Base-by-base conservation (phyloP, 2,888 invertebrate species). In the Plebejus anna region DNA sequence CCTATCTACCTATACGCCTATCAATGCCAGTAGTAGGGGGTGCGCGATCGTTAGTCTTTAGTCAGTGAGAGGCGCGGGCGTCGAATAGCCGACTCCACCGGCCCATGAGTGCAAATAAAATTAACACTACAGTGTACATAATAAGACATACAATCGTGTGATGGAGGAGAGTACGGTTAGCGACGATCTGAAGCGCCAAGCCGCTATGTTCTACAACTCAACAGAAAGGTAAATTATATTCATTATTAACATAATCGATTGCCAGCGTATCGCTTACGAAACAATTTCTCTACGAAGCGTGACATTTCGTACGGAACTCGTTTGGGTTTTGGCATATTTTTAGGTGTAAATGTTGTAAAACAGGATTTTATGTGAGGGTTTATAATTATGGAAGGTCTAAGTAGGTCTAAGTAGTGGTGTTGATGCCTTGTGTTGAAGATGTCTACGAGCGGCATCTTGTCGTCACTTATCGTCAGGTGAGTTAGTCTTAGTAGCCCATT, bases 171-270 rank as follows among this genome's bases (percentile, higher is more conserved):
- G 89, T 81, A 81, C 90, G 1, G 89, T 93, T 28, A 84, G 88
- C 76, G 90, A 91, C 73, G 93, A 94, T 78, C 81, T 94, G 83
- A 94, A 94, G 82, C 84, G 93, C 79, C 92, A 94, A 80, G 93
- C 93, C 3, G 93, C 93, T 75, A 87, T 92, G 89, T 93, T 92
- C 83, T 94, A 94, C 83, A 92, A 94, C 82, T 88, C 93, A 9
- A 92, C 92, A 38, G 87, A 90, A 83, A 92, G 93, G 93, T 93
- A 84, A 32, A 32, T 32, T 32, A 2, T 32, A 22, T 32, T 11
- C 9, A 9, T 47, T 47, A 47, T 47, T 81, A 78, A n/a, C 36
- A 77, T 59, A 36, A 42, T 73, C 72, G 51, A 70, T 42, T n/a
- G 42, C 76, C 66, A 42, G 36, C 28, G 9, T 38, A 22, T 38